A percentile compares a stretch with the other conserved stretches of the same genome.
phyloP scores from a whole-genome alignment of 2,113 vertebrate species.

The Numenius arquata region DNA sequence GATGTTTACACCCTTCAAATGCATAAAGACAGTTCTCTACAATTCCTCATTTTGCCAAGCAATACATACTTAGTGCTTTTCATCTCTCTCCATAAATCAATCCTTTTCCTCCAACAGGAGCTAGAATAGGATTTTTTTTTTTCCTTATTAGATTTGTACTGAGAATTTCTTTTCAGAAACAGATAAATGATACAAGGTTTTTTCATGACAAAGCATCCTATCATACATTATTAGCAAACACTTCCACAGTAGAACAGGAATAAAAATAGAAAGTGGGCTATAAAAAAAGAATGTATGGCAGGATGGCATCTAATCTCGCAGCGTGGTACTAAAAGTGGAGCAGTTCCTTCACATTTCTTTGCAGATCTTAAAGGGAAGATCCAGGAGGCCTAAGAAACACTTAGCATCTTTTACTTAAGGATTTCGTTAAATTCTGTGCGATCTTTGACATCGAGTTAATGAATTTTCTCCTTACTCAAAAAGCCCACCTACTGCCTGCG shows the following conservation, averaged over 20 bases:
- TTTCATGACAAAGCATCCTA: conserved; percentile 68
- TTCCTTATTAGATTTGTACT: conserved; percentile 66
- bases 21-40: conserved; percentile 64
- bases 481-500: background rate
- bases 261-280: conserved; percentile 67
- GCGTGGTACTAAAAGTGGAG: conserved; percentile 24
- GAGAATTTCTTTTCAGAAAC: conserved; percentile 64
- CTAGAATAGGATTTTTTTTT: conserved; percentile 43
- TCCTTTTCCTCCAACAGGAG: conserved; percentile 54
- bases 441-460: conserved; percentile 47
- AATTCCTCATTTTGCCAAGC: conserved; percentile 70
- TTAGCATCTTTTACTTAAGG: conserved; percentile 42
- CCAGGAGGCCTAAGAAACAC: conserved; percentile 11
- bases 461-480: conserved; percentile 37
- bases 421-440: background rate
- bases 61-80: conserved; percentile 70
- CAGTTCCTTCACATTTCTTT: conserved; percentile 37
- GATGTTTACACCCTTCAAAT: conserved; percentile 70
- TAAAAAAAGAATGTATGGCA: conserved; percentile 58
- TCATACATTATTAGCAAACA: conserved; percentile 67
- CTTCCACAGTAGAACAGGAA: conserved; percentile 42
- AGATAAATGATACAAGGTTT: conserved; percentile 63
- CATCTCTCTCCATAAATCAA: conserved; percentile 68
- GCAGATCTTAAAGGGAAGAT: conserved; percentile 31
- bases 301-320: conserved; percentile 52